phyloP scores from a whole-genome alignment of 2,888 invertebrate species.

The Falcaria lacertinaria region DNA sequence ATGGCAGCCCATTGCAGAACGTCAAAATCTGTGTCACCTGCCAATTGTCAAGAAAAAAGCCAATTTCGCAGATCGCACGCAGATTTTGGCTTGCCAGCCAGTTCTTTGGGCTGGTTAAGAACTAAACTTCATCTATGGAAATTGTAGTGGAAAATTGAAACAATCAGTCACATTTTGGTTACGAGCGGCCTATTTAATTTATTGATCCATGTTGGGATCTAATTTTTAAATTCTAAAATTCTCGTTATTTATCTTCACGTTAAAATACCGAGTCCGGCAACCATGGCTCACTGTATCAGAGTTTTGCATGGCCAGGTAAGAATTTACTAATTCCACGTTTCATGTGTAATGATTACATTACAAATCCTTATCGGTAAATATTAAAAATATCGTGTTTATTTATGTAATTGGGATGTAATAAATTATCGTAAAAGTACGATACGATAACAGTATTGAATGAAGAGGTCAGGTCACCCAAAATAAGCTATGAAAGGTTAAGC shows the following conservation, averaged over 20 bases:
- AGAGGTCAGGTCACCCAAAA: slow-evolving; percentile 48
- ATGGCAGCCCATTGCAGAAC: slow-evolving; percentile 8
- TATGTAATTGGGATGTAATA: slow-evolving; percentile 41
- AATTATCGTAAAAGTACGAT: slow-evolving; percentile 20
- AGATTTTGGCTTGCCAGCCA: neutral
- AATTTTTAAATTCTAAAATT: slow-evolving; percentile 31
- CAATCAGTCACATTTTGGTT: slow-evolving; percentile 23
- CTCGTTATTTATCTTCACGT: slow-evolving; percentile 30
- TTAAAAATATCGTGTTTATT: slow-evolving; percentile 37
- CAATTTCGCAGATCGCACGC: slow-evolving; percentile 10
- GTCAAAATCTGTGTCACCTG: neutral
- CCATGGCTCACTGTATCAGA: slow-evolving; percentile 88
- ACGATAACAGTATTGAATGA: slow-evolving; percentile 47
- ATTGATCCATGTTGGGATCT: slow-evolving; percentile 64
- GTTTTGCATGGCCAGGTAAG: slow-evolving; percentile 88
- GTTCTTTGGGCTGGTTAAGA: neutral
- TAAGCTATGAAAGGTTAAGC: slow-evolving; percentile 46
- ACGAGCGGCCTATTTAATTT: slow-evolving; percentile 29
- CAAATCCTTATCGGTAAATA: neutral
- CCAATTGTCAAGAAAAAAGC: slow-evolving; percentile 21
- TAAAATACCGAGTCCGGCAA: slow-evolving; percentile 63
- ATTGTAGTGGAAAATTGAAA: slow-evolving; percentile 22
- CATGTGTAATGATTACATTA: slow-evolving; percentile 9
- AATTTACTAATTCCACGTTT: slow-evolving; percentile 41
- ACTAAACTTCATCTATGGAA: neutral